These are phyloP conservation scores for Athalia circularis DNA, from an alignment of 2,888 invertebrate genomes.

Conservation along the genomic window DNA sequence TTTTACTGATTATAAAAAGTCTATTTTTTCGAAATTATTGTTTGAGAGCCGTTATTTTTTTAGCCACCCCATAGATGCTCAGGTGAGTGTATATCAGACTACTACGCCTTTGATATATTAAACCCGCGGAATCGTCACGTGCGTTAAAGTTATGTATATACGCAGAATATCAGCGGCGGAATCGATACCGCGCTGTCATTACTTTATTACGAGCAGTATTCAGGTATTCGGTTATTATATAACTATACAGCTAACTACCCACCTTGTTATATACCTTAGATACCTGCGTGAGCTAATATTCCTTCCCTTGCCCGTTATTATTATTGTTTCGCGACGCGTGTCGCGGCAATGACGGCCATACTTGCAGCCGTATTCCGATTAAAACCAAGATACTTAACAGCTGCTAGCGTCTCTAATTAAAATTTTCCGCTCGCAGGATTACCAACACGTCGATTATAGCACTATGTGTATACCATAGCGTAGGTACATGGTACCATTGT, in stretches of 20 bases:
- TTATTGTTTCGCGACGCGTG: conserved; percentile 33
- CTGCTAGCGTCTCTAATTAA: conserved; percentile 33
- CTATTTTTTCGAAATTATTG: too few relatives aligned
- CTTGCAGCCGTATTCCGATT: not conserved
- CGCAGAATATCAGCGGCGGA: conserved; percentile 14
- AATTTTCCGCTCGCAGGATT: conserved; percentile 28
- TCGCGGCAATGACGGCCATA: not conserved
- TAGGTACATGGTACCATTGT: too few relatives aligned
- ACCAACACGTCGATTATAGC: conserved; percentile 32
- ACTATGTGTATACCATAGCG: not conserved
- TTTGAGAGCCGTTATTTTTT: too few relatives aligned
- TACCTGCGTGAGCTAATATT: not conserved
- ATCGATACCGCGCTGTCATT: conserved; percentile 33
- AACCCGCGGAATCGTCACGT: not conserved
- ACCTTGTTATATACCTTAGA: not conserved
- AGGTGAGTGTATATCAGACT: not conserved
- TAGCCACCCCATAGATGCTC: too few relatives aligned
- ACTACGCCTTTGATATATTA: too few relatives aligned
- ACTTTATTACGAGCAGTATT: conserved; percentile 27
- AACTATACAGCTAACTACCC: too few relatives aligned
- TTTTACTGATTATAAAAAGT: too few relatives aligned
- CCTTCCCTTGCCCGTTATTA: not conserved
- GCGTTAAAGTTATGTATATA: conserved; percentile 6
- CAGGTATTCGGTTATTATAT: not conserved
- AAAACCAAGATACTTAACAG: conserved; percentile 36